phyloP scores from a whole-genome alignment of 30 jellyfish, hydroid and myxozoan genomes.

The Cassiopea andromeda region DNA sequence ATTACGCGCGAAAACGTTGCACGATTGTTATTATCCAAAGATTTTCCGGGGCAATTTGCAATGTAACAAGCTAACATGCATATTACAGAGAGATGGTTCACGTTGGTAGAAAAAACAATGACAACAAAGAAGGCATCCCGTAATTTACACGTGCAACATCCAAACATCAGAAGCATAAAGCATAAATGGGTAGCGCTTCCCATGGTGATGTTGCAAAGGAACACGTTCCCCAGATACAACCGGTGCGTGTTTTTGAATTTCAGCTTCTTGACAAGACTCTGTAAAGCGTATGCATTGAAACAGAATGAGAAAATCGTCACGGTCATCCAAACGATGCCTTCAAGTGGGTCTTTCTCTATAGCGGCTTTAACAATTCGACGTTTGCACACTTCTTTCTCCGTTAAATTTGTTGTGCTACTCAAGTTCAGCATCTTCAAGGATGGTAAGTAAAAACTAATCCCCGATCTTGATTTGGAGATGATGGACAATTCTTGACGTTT shows the following conservation, averaged over 20 bases:
- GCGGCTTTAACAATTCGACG: constrained; percentile 9
- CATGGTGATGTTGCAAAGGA: constrained; percentile 47
- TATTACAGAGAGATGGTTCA: constrained; percentile 55
- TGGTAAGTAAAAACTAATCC: neutral
- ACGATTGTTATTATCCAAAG: neutral
- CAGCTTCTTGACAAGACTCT: constrained; percentile 13
- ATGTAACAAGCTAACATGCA: constrained; percentile 33
- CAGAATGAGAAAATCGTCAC: constrained; percentile 28
- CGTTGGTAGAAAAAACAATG: constrained; percentile 16
- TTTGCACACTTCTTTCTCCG: neutral
- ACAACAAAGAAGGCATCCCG: constrained; percentile 45
- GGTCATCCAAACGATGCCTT: constrained; percentile 44
- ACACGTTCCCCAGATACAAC: constrained; percentile 47
- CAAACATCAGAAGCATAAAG: constrained; percentile 16
- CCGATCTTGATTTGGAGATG: neutral
- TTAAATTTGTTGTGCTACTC: neutral
- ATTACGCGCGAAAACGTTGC: neutral
- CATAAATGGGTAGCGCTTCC: constrained; percentile 39
- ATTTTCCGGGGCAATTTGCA: neutral
- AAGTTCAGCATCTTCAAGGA: neutral
- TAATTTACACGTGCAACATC: constrained; percentile 2
- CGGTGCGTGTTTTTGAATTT: constrained; percentile 16
- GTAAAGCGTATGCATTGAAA: constrained; percentile 33
- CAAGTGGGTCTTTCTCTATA: constrained; percentile 4
- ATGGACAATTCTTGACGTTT: neutral